Conservation (phyloP, 2,888 invertebrate genomes). For the Asteroscopus sphinx region DNA sequence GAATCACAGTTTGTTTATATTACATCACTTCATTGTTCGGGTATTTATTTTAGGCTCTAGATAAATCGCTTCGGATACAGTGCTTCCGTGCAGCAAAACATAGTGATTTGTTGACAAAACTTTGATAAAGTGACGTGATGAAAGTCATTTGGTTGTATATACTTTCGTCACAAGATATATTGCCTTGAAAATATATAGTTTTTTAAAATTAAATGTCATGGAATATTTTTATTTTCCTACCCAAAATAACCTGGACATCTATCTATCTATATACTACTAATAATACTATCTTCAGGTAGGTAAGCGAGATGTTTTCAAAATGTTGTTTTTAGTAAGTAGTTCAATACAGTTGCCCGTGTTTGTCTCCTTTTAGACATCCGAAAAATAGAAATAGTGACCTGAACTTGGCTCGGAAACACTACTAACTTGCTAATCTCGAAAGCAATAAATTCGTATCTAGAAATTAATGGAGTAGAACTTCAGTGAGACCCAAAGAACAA, state of each 20-base stretch:
- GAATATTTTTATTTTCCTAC: too few species aligned
- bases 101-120: constrained; percentile 42
- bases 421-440: constrained; percentile 10
- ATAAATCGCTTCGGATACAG: constrained; percentile 25
- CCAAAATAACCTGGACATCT: too few species aligned
- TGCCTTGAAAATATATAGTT: not conserved
- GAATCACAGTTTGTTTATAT: constrained; percentile 45
- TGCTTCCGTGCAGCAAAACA: constrained; percentile 30
- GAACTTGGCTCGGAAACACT: not conserved
- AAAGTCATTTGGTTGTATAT: constrained; percentile 28
- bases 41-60: constrained; percentile 41
- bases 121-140: constrained; percentile 23
- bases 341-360: too few species aligned
- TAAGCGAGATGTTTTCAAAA: too few species aligned
- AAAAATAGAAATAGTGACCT: not conserved
- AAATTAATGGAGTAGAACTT: constrained; percentile 23
- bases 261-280: too few species aligned
- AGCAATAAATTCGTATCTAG: constrained; percentile 35
- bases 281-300: too few species aligned
- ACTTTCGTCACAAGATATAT: not conserved
- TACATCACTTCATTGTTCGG: constrained; percentile 39
- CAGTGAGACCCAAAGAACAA: constrained; percentile 20
- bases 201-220: too few species aligned
- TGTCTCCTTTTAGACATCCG: too few species aligned
- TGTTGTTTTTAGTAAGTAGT: too few species aligned